Evolutionary conservation across 1,140 invertebrate species (phyloP).

Genomic region (Himalopsyche phryganea): DNA sequence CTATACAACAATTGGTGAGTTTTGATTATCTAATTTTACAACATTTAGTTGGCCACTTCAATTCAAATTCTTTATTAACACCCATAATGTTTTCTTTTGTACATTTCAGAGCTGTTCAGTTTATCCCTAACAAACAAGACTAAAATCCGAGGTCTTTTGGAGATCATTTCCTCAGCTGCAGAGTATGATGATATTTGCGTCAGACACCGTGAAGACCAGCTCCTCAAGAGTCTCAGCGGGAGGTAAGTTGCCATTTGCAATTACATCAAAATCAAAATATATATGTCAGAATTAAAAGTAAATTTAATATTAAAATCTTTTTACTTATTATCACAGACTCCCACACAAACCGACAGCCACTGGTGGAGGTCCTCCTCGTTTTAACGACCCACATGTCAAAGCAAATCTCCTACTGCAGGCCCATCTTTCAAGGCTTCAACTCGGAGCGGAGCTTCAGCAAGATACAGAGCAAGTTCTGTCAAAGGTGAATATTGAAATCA

Average conservation of each 20-base stretch:
- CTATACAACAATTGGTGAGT: conserved; percentile 92
- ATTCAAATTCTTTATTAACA: no score
- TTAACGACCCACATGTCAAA: conserved; percentile 97
- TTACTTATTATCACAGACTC: conserved; percentile 36
- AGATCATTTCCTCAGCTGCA: conserved; percentile 96
- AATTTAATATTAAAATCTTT: no score
- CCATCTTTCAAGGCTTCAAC: conserved; percentile 89
- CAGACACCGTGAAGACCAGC: conserved; percentile 89
- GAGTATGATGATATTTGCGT: conserved; percentile 96
- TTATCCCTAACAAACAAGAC: conserved; percentile 96
- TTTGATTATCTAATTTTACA: not conserved
- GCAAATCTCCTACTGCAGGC: conserved; percentile 95
- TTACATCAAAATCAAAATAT: not conserved
- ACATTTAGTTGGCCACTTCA: not conserved
- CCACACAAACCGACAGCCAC: conserved; percentile 45
- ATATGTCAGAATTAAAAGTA: not conserved
- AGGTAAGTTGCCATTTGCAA: conserved; percentile 39
- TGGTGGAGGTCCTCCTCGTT: conserved; percentile 55
- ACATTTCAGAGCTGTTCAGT: conserved; percentile 85
- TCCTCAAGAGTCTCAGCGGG: conserved; percentile 71
- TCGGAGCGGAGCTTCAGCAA: conserved; percentile 93
- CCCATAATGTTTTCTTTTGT: not conserved
- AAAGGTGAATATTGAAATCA: conserved; percentile 55
- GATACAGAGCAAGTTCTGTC: conserved; percentile 90
- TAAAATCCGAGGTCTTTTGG: conserved; percentile 92